phyloP scores from a whole-genome alignment of 2,888 invertebrate genomes.

The Brachypalpus laphriformis region DNA sequence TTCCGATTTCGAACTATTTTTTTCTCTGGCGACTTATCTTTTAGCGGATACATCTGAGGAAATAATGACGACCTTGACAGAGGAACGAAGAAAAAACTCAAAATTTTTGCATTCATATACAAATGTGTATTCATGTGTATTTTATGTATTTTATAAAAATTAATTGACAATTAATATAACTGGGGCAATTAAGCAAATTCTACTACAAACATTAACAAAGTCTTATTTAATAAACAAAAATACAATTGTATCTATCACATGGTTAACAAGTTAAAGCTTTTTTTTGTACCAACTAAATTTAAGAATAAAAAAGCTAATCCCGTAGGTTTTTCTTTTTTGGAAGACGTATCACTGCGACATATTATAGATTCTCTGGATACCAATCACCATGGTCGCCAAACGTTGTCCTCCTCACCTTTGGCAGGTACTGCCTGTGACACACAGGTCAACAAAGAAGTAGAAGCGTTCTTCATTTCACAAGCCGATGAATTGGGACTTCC shows the following conservation, averaged over 20 bases:
- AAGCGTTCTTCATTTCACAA: conserved; percentile 74
- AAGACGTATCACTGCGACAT: conserved; percentile 47
- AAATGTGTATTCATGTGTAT: not conserved
- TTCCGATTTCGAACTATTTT: too few species aligned
- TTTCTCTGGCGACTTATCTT: too few species aligned
- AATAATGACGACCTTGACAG: not conserved
- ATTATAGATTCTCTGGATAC: not conserved
- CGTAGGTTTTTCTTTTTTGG: conserved; percentile 25
- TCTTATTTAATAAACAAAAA: conserved; percentile 50
- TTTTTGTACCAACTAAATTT: conserved; percentile 32
- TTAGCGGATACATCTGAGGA: not conserved
- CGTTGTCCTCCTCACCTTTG: conserved; percentile 77
- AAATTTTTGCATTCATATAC: not conserved
- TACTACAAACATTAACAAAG: conserved; percentile 49
- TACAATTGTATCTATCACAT: conserved; percentile 60
- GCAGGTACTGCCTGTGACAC: conserved; percentile 41
- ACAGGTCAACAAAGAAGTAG: conserved; percentile 77
- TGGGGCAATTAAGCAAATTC: conserved; percentile 17
- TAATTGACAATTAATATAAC: conserved; percentile 32
- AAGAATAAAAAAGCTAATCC: conserved; percentile 1
- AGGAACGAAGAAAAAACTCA: not conserved
- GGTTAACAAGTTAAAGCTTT: conserved; percentile 56
- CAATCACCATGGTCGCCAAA: conserved; percentile 81
- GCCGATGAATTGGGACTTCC: conserved; percentile 80
- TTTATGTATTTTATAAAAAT: not conserved